Evolutionary conservation across 2,888 invertebrate species (phyloP).

Genomic region (Temnothorax ravouxi): DNA sequence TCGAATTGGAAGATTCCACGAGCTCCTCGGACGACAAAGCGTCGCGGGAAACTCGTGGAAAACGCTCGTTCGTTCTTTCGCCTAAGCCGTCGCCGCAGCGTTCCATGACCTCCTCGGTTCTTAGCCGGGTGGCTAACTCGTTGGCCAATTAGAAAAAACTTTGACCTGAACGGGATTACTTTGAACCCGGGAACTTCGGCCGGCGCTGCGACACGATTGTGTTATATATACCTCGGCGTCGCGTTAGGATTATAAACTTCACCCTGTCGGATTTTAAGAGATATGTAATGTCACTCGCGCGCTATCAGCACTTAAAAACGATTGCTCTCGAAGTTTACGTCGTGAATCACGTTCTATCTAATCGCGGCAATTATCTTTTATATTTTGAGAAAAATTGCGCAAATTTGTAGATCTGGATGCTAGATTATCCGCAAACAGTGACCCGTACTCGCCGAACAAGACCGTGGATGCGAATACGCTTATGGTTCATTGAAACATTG

Average conservation of each 20-base stretch:
- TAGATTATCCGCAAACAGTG: background rate
- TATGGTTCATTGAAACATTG: slow-evolving; percentile 65
- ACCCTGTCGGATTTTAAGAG: slow-evolving; percentile 46
- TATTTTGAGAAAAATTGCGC: background rate
- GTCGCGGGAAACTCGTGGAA: slow-evolving; percentile 66
- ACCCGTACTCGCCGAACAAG: background rate
- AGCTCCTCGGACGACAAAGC: slow-evolving; percentile 57
- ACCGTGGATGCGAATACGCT: background rate
- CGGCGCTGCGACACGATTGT: slow-evolving; percentile 68
- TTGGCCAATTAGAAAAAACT: slow-evolving; percentile 76
- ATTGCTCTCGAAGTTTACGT: background rate
- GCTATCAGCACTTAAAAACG: slow-evolving; percentile 34
- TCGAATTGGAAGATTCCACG: slow-evolving; percentile 79
- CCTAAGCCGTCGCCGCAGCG: slow-evolving; percentile 57
- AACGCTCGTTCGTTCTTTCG: slow-evolving; percentile 60
- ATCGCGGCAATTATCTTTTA: slow-evolving; percentile 1
- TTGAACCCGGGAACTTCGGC: slow-evolving; percentile 72
- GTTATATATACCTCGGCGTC: slow-evolving; percentile 62
- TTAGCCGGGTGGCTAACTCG: slow-evolving; percentile 48
- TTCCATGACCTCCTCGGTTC: slow-evolving; percentile 50
- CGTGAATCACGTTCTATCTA: background rate
- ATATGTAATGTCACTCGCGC: slow-evolving; percentile 26
- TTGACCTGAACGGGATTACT: slow-evolving; percentile 71
- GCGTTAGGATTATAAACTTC: slow-evolving; percentile 78
- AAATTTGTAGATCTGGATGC: background rate